Evolutionary conservation across 2,797 vertebrate genomes (phyloP), one percentile per base, ranked within the genome.

Genomic region (Acanthiza pusilla): DNA sequence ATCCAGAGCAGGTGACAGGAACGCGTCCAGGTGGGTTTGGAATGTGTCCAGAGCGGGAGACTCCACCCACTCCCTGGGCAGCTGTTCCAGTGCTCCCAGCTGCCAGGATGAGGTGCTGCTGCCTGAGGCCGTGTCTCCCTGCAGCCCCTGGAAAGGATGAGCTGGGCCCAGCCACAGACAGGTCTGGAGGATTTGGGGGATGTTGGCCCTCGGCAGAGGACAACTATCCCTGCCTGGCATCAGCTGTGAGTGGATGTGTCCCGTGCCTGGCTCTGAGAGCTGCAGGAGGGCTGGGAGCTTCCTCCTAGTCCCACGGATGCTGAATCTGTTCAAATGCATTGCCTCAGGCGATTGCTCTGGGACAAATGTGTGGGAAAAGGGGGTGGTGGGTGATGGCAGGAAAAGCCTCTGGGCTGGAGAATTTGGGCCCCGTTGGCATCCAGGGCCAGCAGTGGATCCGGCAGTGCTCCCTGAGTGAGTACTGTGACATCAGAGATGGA

Each of bases 221-320:
- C 1, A 9, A 40, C n/a, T 27, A 26, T 47, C n/a, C 45, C 38
- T 38, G 30, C 43, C 62, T 19, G 62, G 10, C 51, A 27, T 18
- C 45, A 76, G 42, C 54, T 68, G 42, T 2, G 5, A 58, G n/a
- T 2, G 2, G 27, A 54, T 43, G 40, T 76, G 68, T 60, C 12
- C 55, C 0, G 1, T 17, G 45, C 27, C 42, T 26, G 32, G 29
- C 51, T 61, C 61, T 25, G 47, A 30, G 47, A 27, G 17, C 7
- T 29, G 40, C 54, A 32, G 55, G 34, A 61, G 12, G 25, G 18
- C 38, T 63, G 30, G 16, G 7, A 70, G 16, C 42, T 11, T 26
- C 32, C 15, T 55, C 32, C 32, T 63, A 2, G 1, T 63, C 30
- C 38, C 0, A 0, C 0, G 0, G 50, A 23, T 19, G 40, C 10